Conservation (phyloP, 1,140 invertebrate species). For the Meteorus sp. region DNA sequence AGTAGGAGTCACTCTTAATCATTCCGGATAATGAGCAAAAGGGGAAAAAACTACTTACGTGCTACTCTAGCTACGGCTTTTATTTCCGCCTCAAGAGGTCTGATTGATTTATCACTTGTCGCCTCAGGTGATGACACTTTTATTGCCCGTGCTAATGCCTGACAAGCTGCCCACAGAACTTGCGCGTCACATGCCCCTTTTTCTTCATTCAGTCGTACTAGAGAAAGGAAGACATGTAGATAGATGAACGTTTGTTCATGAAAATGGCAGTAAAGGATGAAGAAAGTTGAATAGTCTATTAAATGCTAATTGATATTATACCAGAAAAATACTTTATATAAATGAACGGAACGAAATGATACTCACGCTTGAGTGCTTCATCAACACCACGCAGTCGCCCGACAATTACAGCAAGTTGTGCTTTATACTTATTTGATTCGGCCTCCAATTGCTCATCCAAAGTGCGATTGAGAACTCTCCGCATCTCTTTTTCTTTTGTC, state of each 20-base stretch:
- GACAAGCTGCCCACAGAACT: slow-evolving; percentile 89
- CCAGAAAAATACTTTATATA: not conserved
- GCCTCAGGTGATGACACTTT: slow-evolving; percentile 62
- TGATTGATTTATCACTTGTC: slow-evolving; percentile 62
- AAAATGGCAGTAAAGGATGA: slow-evolving; percentile 15
- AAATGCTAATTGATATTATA: not conserved
- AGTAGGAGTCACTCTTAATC: slow-evolving; percentile 23
- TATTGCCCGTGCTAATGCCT: slow-evolving; percentile 79
- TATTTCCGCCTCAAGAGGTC: slow-evolving; percentile 77
- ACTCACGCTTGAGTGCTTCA: slow-evolving; percentile 79
- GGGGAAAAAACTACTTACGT: slow-evolving; percentile 56
- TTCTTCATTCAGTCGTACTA: slow-evolving; percentile 79
- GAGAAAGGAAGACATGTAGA: slow-evolving; percentile 34
- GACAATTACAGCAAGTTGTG: slow-evolving; percentile 78
- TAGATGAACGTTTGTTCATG: not conserved
- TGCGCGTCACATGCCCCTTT: slow-evolving; percentile 79
- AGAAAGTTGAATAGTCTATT: not conserved
- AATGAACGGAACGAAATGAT: slow-evolving; percentile 11
- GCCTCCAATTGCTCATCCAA: slow-evolving; percentile 72
- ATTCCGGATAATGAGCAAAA: slow-evolving; percentile 12
- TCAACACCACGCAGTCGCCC: slow-evolving; percentile 87
- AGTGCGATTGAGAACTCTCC: slow-evolving; percentile 65
- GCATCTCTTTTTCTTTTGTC: slow-evolving; percentile 71
- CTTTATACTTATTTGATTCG: slow-evolving; percentile 73
- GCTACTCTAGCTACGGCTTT: slow-evolving; percentile 69